Evolutionary conservation across 2,797 vertebrate species (phyloP).

Genomic region (Psittacula echo): DNA sequence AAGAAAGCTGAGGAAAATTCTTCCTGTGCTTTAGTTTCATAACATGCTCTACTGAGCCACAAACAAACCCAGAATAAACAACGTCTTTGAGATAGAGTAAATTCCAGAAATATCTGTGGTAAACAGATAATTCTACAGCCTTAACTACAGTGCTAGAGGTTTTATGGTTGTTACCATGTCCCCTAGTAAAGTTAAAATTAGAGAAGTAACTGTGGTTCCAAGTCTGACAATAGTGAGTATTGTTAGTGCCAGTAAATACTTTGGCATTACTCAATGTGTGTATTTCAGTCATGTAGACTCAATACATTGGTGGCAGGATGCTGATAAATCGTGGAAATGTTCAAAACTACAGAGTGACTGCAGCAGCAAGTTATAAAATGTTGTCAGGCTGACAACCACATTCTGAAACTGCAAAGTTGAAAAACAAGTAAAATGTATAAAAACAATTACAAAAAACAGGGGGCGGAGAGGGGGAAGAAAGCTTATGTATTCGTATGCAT

Average conservation of each 20-base stretch:
- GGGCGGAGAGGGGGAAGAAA: neutral
- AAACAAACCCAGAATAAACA: neutral
- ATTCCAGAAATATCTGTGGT: neutral
- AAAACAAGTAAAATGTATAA: neutral
- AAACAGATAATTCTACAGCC: neutral
- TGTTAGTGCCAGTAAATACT: neutral
- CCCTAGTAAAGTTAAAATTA: neutral
- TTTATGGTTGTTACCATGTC: neutral
- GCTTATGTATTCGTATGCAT: neutral
- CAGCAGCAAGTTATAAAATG: neutral
- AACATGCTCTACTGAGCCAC: neutral
- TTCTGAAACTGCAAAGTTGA: neutral
- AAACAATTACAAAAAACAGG: neutral
- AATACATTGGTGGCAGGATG: neutral
- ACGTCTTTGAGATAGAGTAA: slow-evolving; percentile 1
- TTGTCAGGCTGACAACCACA: neutral
- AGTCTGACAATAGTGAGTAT: neutral
- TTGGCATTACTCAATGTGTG: neutral
- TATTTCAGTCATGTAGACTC: neutral
- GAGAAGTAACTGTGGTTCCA: neutral
- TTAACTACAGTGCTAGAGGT: neutral
- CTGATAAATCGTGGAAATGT: neutral
- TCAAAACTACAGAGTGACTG: neutral
- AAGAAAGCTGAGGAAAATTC: neutral
- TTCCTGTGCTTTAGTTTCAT: neutral